A percentile compares a stretch with the other conserved stretches of the same genome.
Evolutionary conservation across 2,888 invertebrate genomes (phyloP).

Genomic region (Leptothorax acervorum): DNA sequence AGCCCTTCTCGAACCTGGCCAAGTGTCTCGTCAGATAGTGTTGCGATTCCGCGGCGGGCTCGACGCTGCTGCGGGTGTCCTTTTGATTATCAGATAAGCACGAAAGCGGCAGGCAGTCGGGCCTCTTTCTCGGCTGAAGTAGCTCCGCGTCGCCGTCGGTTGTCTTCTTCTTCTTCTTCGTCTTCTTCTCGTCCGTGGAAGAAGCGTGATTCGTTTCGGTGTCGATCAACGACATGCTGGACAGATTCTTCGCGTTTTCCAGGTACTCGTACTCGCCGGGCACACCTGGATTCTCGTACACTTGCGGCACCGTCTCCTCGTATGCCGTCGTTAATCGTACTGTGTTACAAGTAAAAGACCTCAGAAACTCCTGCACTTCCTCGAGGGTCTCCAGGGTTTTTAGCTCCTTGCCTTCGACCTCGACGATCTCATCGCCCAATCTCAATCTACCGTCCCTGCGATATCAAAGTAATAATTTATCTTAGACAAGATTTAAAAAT

Average conservation of each 20-base stretch:
- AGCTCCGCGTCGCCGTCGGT: conserved; percentile 24
- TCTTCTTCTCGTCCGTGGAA: conserved; percentile 54
- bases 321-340: conserved; percentile 82
- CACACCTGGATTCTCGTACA: conserved; percentile 74
- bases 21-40: conserved; percentile 80
- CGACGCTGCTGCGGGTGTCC: conserved; percentile 70
- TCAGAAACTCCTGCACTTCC: conserved; percentile 83
- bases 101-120: conserved; percentile 80
- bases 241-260: conserved; percentile 80
- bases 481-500: neutral
- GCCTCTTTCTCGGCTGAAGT: conserved; percentile 75
- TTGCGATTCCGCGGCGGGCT: conserved; percentile 75
- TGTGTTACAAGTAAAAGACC: conserved; percentile 81
- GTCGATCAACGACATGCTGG: conserved; percentile 78
- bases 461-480: conserved; percentile 47
- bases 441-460: conserved; percentile 92
- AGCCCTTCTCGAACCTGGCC: conserved; percentile 86
- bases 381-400: conserved; percentile 88
- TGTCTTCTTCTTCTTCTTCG: conserved; percentile 4
- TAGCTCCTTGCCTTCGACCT: conserved; percentile 94
- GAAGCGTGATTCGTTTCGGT: conserved; percentile 62
- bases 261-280: conserved; percentile 78
- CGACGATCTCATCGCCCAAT: conserved; percentile 95
- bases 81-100: conserved; percentile 74
- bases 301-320: conserved; percentile 83